Base-by-base conservation (phyloP, 2,888 invertebrate genomes). In the Bursaphelenchus okinawaensis region DNA sequence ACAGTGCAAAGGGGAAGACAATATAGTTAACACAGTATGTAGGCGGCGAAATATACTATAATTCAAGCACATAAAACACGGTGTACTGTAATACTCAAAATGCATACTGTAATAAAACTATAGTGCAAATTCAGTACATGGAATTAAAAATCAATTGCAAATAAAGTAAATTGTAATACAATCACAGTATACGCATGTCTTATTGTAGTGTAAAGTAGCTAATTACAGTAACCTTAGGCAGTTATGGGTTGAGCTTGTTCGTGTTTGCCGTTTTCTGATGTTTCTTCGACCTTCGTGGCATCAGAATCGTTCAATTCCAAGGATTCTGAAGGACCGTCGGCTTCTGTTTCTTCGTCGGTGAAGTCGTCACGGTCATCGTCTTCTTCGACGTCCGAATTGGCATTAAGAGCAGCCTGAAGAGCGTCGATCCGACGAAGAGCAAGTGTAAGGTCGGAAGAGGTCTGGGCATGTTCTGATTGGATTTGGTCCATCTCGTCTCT, bases 341-440 rank as follows among this genome's bases (percentile, higher is more conserved):
- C 54, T 27, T 62, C 62, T n/a, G 51, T 31, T 8, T 62, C 62
- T 57, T 60, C 62, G 8, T 62, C 62, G 12, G 58, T 40, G 20
- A 62, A 0, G 62, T 56, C 23, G 56, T 40, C 26, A 24, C 62
- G 20, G 56, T 19, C 20, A 20, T 28, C 22, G 27, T 56, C 56
- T 2, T 56, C 56, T 9, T 56, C 56, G 20, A 19, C 29, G 19
- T 56, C 56, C 2, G 27, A 27, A 4, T 27, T 50, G 24, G 60
- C 19, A 29, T 59, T 59, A 16, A 59, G 28, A 59, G 60, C 60
- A 20, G 60, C 60, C 23, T 59, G 93, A 70, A 95, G 86, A 82
- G 93, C 93, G 55, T 92, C 89, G 75, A 93, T 93, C 68, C 94
- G 87, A 71, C 93, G 89, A 66, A 92, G 87, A 4, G 94, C 93